phyloP scores from a whole-genome alignment of 2,797 vertebrate genomes.

The Anomalospiza imberbis region DNA sequence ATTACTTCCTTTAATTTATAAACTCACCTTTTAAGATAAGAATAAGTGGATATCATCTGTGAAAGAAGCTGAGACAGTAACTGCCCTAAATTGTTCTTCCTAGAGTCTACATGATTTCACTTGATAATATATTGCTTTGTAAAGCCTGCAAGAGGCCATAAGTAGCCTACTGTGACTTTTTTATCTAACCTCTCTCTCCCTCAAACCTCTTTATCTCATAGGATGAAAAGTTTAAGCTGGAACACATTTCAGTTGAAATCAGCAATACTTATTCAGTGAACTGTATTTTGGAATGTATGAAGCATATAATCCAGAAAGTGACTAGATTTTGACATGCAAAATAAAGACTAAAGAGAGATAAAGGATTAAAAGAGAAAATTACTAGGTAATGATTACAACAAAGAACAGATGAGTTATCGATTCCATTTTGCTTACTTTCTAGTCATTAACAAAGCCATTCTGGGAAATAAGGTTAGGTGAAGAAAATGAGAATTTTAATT shows the following conservation, averaged over 20 bases:
- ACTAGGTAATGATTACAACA: not conserved
- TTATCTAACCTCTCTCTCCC: not conserved
- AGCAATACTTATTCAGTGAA: not conserved
- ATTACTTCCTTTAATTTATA: not conserved
- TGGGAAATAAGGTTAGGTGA: not conserved
- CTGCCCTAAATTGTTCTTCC: not conserved
- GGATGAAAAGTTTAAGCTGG: not conserved
- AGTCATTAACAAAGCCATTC: not conserved
- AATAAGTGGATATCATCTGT: not conserved
- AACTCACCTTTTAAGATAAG: not conserved
- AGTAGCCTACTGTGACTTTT: not conserved
- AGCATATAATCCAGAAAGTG: not conserved
- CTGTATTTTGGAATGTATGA: not conserved
- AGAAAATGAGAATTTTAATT: not conserved
- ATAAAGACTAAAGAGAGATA: not conserved
- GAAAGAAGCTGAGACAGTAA: not conserved
- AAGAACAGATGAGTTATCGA: not conserved
- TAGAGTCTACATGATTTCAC: not conserved
- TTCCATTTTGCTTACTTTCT: not conserved
- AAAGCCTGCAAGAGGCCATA: not conserved
- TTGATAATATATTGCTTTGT: not conserved
- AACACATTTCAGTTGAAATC: not conserved
- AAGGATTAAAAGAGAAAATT: not conserved
- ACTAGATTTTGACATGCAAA: not conserved
- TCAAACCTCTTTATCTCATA: not conserved